Percentiles rank a stretch among this genome's conserved stretches.
phyloP scores from a whole-genome alignment of 2,797 vertebrate species.

The Erpetoichthys calabaricus region DNA sequence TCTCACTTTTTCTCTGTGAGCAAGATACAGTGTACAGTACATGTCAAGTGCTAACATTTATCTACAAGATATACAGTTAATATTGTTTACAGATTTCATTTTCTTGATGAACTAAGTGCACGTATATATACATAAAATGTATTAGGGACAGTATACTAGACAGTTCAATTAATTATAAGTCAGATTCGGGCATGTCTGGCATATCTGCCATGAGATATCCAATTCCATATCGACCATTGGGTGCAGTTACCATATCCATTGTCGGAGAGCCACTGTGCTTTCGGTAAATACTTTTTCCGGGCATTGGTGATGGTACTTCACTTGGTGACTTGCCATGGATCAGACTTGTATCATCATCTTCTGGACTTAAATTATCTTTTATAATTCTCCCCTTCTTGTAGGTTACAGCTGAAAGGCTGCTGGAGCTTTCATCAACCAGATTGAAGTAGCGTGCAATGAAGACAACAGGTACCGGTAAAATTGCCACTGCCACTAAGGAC shows the following conservation, averaged over 20 bases:
- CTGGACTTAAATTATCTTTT: slow-evolving; percentile 62
- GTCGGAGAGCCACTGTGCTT: slow-evolving; percentile 62
- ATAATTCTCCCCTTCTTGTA: slow-evolving; percentile 88
- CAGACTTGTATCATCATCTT: slow-evolving; percentile 74
- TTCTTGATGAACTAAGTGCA: slow-evolving; percentile 5
- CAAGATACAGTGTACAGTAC: slow-evolving; percentile 17
- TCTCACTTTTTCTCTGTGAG: slow-evolving; percentile 23
- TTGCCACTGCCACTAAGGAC: slow-evolving; percentile 66
- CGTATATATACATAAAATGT: background rate
- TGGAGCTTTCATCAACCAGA: slow-evolving; percentile 55
- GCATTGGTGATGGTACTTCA: slow-evolving; percentile 73
- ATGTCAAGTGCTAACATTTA: slow-evolving; percentile 29
- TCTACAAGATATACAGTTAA: slow-evolving; percentile 43
- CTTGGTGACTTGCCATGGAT: slow-evolving; percentile 74
- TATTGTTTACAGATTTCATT: slow-evolving; percentile 32
- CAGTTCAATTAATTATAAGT: slow-evolving; percentile 53
- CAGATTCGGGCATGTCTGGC: slow-evolving; percentile 84
- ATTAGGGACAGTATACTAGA: slow-evolving; percentile 6
- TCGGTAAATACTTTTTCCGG: slow-evolving; percentile 73
- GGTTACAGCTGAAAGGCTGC: slow-evolving; percentile 63
- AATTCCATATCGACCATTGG: slow-evolving; percentile 82
- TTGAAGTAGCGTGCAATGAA: slow-evolving; percentile 69
- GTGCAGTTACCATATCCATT: slow-evolving; percentile 53
- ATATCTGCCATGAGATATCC: slow-evolving; percentile 85
- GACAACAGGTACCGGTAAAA: slow-evolving; percentile 76